These are phyloP conservation scores for Mus spretus DNA, from an alignment of 2,797 vertebrate species.

Conservation along the genomic window DNA sequence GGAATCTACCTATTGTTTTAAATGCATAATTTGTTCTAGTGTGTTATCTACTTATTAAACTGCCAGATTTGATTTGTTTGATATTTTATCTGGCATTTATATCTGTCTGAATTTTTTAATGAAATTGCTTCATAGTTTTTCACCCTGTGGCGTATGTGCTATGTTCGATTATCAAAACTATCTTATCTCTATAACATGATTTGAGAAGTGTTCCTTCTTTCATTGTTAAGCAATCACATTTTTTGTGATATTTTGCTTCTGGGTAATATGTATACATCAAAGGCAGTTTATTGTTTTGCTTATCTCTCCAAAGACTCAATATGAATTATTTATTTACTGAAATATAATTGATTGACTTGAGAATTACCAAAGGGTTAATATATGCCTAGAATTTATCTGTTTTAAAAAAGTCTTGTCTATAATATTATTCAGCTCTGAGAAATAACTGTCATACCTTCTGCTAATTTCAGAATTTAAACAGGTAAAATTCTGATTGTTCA, in stretches of 20 bases:
- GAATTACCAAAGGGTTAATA: conserved; percentile 18
- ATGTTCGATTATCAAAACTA: conserved; percentile 40
- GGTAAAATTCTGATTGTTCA: conserved; percentile 17
- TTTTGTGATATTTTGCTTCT: conserved; percentile 18
- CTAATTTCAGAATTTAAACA: conserved; percentile 23
- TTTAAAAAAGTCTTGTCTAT: neutral
- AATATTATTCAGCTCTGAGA: conserved; percentile 12
- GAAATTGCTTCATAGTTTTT: conserved; percentile 41
- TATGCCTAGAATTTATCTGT: conserved; percentile 41
- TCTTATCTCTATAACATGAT: conserved; percentile 41
- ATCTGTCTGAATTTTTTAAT: conserved; percentile 5
- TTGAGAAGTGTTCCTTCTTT: neutral
- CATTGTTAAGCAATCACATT: conserved; percentile 2
- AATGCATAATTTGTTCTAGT: neutral
- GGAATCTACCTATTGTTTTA: neutral
- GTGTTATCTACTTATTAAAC: conserved; percentile 19
- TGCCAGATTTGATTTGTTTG: conserved; percentile 38
- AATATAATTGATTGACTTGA: conserved; percentile 41
- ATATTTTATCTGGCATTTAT: conserved; percentile 21
- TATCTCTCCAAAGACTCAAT: neutral
- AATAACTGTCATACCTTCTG: neutral
- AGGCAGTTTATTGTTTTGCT: neutral
- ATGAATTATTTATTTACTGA: conserved; percentile 36
- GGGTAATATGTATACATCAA: neutral
- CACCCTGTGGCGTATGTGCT: conserved; percentile 1